Evolutionary conservation across 2,888 invertebrate genomes (phyloP), one percentile per base, ranked within the genome.

Genomic region (Automeris io): DNA sequence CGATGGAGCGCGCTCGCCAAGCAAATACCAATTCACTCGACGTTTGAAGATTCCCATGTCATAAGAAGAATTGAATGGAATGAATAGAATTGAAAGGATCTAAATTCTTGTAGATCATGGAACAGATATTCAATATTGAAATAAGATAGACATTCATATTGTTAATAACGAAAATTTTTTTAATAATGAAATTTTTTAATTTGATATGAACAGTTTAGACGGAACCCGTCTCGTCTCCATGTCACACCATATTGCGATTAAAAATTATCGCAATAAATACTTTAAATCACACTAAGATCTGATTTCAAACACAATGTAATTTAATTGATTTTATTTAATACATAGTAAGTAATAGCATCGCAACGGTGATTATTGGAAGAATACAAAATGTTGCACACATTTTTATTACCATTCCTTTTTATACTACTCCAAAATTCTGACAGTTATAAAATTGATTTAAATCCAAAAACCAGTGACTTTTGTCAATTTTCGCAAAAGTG

Each of bases 231-330:
- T 23, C 5, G 5, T 37, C 7, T 31, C 13, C n/a, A n/a, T 4
- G 3, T 21, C 22, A 19, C 2, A 8, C 22, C 12, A 11, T 22
- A 2, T 21, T 7, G 12, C 1, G 2, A 2, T 2, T 11, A 11
- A 3, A 2, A 3, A 31, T 32, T 31, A 37, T 37, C 32, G 3
- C 32, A 18, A 32, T 37, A 18, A 37, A 37, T 16, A 16, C 9
- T 21, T 9, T 18, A 37, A 9, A 18, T 5, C 11, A 11, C 8
- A 4, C 11, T 18, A 18, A 13, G 3, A 23, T 23, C 9, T 16
- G 29, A 29, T 29, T 29, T 13, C 4, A 16, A n/a, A 16, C 16
- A 29, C 29, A 29, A 29, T 16, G 29, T 29, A 29, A 29, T 3
- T 8, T 29, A n/a, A 16, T 29, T 16, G n/a, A n/a, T 8, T 16